Base-by-base conservation (phyloP, 2,113 vertebrate species). In the Zosterops japonicus region DNA sequence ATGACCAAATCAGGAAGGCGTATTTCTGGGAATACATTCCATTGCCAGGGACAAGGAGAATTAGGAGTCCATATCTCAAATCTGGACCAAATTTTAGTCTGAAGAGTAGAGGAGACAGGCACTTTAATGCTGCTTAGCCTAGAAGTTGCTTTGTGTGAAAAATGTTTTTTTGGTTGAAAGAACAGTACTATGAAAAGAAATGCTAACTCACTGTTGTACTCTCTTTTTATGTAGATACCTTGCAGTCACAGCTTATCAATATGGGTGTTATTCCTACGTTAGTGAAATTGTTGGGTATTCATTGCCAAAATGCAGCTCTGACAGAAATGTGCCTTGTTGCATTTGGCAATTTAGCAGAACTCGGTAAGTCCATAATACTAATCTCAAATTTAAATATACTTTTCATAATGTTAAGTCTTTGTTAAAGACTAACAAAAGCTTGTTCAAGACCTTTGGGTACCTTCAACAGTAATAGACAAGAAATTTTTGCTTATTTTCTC, bases 261-360 rank as follows among this genome's bases (percentile, higher is more conserved):
- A 99, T 99, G 99, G 99, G 99, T 68, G 99, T 99, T 89, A 99
- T 99, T 91, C 99, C 99, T 89, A 99, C 99, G 2, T 98, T 99
- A 98, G 99, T 99, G 97, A 99, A 98, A 97, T 98, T 99, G 90
- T 97, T 99, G 70, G 99, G 99, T 50, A 97, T 99, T 97, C 99
- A 99, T 80, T 99, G 98, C 86, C 98, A 99, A 90, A 99, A 99
- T 97, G 98, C 98, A 35, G 98, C 99, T 92, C 98, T 99, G 96
- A 99, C 99, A 91, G 99, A 99, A 97, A 99, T 99, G 99, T 99
- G 99, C 97, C 99, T 99, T 84, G 98, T 99, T 96, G 99, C 99
- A n/a, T 99, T 99, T 92, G 99, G 99, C 50, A 99, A 99, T 97
- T 97, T 99, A 97, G 99, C 99, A 60, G 99, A 99, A 98, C 99